phyloP scores from a whole-genome alignment of 2,888 invertebrate species.

The Altica lythri region DNA sequence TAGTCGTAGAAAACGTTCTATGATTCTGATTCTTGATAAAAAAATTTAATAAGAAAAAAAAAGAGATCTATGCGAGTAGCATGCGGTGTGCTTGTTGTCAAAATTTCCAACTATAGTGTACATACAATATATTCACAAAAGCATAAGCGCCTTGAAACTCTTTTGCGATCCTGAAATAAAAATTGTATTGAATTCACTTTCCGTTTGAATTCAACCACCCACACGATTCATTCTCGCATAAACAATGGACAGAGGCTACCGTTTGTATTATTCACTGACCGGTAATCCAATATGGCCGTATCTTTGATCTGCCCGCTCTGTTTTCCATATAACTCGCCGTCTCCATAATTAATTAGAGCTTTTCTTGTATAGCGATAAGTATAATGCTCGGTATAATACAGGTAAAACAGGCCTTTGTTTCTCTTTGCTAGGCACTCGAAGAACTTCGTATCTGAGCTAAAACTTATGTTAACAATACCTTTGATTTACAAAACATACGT shows the following conservation, averaged over 20 bases:
- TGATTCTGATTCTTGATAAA: too few species aligned
- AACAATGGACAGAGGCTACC: conserved; percentile 50
- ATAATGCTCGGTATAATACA: conserved; percentile 38
- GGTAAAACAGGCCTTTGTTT: conserved; percentile 40
- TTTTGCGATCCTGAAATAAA: conserved; percentile 8
- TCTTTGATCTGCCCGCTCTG: conserved; percentile 52
- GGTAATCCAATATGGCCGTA: conserved; percentile 50
- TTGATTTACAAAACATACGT: conserved; percentile 14
- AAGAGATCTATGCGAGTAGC: too few species aligned
- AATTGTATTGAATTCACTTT: conserved; percentile 19
- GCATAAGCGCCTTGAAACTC: too few species aligned
- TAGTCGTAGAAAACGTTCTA: too few species aligned
- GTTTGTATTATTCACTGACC: conserved; percentile 49
- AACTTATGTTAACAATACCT: conserved; percentile 22
- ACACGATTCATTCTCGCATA: conserved; percentile 38
- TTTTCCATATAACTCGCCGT: conserved; percentile 50
- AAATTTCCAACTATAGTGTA: too few species aligned
- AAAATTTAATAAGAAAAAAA: too few species aligned
- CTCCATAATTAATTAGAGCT: conserved; percentile 51
- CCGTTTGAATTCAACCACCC: conserved; percentile 26
- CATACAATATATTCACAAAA: too few species aligned
- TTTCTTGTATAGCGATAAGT: conserved; percentile 39
- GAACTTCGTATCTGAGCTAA: conserved; percentile 32
- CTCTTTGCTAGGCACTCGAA: conserved; percentile 28
- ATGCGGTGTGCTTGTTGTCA: too few species aligned